Evolutionary conservation across 2,113 vertebrate genomes (phyloP), one percentile per base, ranked within the genome.

Genomic region (Gambusia holbrooki): DNA sequence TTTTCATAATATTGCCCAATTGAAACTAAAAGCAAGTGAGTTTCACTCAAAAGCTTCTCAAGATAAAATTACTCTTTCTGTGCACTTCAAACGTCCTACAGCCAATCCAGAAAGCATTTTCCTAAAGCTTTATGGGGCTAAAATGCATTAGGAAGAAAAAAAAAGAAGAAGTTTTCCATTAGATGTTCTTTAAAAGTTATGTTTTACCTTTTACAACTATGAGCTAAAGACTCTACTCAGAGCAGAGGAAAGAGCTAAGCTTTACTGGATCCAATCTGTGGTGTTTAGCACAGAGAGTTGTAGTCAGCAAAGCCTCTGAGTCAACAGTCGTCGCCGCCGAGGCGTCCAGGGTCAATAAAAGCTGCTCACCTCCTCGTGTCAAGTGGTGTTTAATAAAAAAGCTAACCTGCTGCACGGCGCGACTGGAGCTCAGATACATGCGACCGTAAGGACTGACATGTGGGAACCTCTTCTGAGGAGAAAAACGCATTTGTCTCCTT

Each of bases 361-460:
- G 75, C 64, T 48, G 81, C 80, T 85, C 81, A 76, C 54, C 76
- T 80, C 77, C 61, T 51, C 17, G 69, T 81, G 83, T 82, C 86
- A 82, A 90, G 89, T 83, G 79, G 74, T 62, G 83, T 88, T 90
- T 90, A 87, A 87, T 88, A 48, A 86, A 82, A 66, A 73, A 83
- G 83, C 81, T 66, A 72, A 81, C 73, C 73, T 65, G 74, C 73
- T 32, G 67, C 3, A 63, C 17, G 62, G n/a, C 19, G 40, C 48
- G 27, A 40, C 62, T 37, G 17, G n/a, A 77, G 84, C 86, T 84
- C 32, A 29, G 60, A 35, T 30, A 73, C 78, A n/a, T 29, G 77
- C 65, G 32, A 81, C n/a, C 9, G 13, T 64, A 29, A 61, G 76
- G 66, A 73, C 62, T 25, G 61, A 65, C 65, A 25, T 13, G 62